phyloP scores from a whole-genome alignment of 2,113 vertebrate genomes.

The Eolophus roseicapilla region DNA sequence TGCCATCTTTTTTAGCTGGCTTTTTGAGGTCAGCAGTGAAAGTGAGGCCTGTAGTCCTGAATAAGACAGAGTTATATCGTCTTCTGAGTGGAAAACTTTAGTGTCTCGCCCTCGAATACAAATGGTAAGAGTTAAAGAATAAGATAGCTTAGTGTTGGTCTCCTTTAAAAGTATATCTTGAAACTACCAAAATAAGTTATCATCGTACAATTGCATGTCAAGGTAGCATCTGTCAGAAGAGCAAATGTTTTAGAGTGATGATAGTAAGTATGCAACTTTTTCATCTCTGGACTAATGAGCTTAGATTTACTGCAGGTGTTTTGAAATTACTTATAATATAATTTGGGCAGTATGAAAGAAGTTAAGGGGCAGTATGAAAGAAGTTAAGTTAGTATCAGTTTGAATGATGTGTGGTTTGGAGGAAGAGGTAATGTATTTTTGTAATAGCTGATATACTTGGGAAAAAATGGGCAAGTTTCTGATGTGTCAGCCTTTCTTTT shows the following conservation, averaged over 20 bases:
- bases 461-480: neutral
- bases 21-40: neutral
- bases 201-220: neutral
- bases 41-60: neutral
- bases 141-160: neutral
- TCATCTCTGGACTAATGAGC: neutral
- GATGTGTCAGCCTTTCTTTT: neutral
- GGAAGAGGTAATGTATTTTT: neutral
- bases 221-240: neutral
- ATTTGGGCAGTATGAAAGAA: neutral
- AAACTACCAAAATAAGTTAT: neutral
- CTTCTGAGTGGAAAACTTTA: neutral
- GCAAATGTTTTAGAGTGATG: neutral
- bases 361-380: neutral
- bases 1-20: neutral
- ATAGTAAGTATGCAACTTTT: neutral
- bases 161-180: neutral
- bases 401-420: neutral
- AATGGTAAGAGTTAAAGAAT: neutral
- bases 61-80: neutral
- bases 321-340: neutral
- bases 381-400: neutral
- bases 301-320: neutral
- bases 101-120: neutral
- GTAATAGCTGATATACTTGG: neutral